Evolutionary conservation across 2,797 vertebrate genomes (phyloP), one percentile per base, ranked within the genome.

Genomic region (Odontamblyopus lacepedii): DNA sequence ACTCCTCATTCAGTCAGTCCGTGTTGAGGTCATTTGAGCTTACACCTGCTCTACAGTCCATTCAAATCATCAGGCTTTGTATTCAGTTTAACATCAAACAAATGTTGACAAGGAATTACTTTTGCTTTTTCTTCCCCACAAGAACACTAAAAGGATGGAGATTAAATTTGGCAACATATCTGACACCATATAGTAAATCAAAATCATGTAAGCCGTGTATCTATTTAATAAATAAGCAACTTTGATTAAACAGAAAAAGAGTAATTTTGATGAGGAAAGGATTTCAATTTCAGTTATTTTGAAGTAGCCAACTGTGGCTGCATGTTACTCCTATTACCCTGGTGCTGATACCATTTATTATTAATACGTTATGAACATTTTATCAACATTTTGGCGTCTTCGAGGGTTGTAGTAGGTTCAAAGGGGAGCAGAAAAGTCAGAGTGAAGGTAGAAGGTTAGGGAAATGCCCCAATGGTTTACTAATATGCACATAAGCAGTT

Each of bases 381-480:
- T 87, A 91, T 92, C 89, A 92, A 86, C 86, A 91, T 89, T 88
- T 87, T 78, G 75, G 71, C 88, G 57, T 78, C 86, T 83, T 78
- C 53, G 6, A 81, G 85, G 89, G 76, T 78, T 77, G 76, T 53
- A 18, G 53, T 66, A 69, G 73, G 78, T 83, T 76, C 76, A 63
- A 59, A 76, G 82, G 82, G 76, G 73, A 74, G 50, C 19, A 66
- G 53, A 30, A 16, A 62, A 65, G 59, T 72, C 57, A 63, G 70
- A 78, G 64, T 53, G 69, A 55, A 56, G 72, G 56, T 60, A 67
- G 69, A 53, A 64, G 64, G 60, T 29, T 60, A 69, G 55, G 82
- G 70, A 76, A 86, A 80, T 60, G 60, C 80, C 85, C 75, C 60
- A 70, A 78, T 85, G 78, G 67, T 72, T 87, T 74, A 66, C 80